phyloP scores from a whole-genome alignment of 2,113 vertebrate species.

The Cavia porcellus region DNA sequence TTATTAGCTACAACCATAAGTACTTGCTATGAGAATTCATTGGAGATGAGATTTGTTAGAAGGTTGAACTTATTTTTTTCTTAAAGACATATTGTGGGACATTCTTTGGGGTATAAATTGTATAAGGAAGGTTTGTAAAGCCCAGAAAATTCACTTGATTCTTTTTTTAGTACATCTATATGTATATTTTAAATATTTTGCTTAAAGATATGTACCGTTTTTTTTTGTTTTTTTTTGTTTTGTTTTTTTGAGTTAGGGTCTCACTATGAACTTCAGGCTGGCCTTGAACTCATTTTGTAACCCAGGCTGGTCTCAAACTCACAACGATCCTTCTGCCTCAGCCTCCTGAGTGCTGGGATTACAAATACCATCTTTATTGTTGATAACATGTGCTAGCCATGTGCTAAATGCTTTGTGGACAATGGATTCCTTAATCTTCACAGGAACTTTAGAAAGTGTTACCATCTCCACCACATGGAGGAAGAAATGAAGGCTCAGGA shows the following conservation, averaged over 20 bases:
- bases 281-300: too few relatives aligned
- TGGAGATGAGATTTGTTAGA: background rate
- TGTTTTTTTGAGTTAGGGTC: too few relatives aligned
- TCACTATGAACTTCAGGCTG: too few relatives aligned
- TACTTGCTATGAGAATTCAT: background rate
- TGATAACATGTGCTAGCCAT: background rate
- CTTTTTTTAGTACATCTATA: background rate
- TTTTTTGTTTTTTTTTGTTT: too few relatives aligned
- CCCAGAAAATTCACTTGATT: background rate
- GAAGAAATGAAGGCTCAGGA: background rate
- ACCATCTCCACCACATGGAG: background rate
- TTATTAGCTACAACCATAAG: background rate
- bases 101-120: conserved; percentile 12
- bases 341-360: too few relatives aligned
- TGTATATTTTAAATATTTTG: background rate
- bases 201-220: background rate
- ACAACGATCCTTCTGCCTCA: too few relatives aligned
- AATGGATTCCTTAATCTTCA: background rate
- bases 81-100: background rate
- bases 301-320: too few relatives aligned
- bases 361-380: background rate
- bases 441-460: background rate
- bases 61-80: background rate
- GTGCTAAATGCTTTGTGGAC: background rate
- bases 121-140: background rate